Base-by-base conservation (phyloP, 92 coral and sea anemone genomes). In the Heteractis magnifica region DNA sequence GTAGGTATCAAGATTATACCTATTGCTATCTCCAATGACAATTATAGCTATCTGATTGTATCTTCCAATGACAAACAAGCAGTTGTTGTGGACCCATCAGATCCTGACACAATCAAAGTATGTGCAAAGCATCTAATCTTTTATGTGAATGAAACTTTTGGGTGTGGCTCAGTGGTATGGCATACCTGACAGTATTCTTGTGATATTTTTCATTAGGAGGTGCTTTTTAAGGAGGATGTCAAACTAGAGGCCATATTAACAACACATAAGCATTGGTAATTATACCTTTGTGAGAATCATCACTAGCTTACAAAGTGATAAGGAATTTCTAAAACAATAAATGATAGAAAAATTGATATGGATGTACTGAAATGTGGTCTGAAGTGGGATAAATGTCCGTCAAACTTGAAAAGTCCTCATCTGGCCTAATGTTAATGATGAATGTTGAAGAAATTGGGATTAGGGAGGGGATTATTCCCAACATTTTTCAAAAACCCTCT, bases 201-300 rank as follows among this genome's bases (percentile, higher is more conserved):
- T 76, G 49, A 60, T 84, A 34, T 77, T 41, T 12, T 70, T 68
- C 14, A 44, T 13, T 56, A 90, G 93, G 90, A 88, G 68, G 86
- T 79, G 50, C 41, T 87, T 14, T 72, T 78, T 26, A 14, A 79
- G 55, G 93, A 90, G 48, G 80, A 87, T 75, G 90, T 90, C 72
- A 70, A 82, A 26, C 81, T 87, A 18, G 78, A 87, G 50, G 93
- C 93, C 78, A 86, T 90, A 62, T 75, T 90, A 12, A 87, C 93
- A 49, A 90, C 93, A 76, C 93, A 90, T 82, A 90, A 90, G 58
- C 93, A 90, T 88, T 90, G 93, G 93, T 90, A 78, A 79, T 80
- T 71, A 34, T 34, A 34, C 44, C 44, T 34, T 34, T 34, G 44
- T 34, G 44, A 34, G 44, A 34, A 34, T 34, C 44, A 34, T 34